These are phyloP conservation scores for Lasioglossum zephyrum DNA, from an alignment of 2,888 invertebrate species.

Conservation along the genomic window DNA sequence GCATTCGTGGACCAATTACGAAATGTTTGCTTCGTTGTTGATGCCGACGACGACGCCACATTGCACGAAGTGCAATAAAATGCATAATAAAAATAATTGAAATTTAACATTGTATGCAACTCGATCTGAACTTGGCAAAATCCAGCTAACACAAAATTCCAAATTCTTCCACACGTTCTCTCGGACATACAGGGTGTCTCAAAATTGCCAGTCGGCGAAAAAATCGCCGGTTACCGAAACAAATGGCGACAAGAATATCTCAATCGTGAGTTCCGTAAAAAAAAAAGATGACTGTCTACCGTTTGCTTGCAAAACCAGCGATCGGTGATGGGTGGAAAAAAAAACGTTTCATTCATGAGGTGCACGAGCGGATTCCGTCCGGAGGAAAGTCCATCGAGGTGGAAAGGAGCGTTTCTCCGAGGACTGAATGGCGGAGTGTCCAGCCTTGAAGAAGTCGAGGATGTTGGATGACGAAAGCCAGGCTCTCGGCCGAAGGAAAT, in stretches of 20 bases:
- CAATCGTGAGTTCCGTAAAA: neutral
- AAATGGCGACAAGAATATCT: neutral
- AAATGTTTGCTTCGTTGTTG: neutral
- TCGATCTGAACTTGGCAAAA: too few species aligned
- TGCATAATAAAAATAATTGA: neutral
- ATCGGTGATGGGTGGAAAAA: neutral
- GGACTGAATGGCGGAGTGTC: conserved; percentile 14
- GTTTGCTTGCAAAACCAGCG: neutral
- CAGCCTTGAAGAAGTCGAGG: conserved; percentile 36
- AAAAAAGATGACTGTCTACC: neutral
- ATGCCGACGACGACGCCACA: neutral
- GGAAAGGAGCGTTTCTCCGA: conserved; percentile 1
- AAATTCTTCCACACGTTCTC: neutral
- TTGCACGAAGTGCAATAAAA: neutral
- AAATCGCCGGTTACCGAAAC: neutral
- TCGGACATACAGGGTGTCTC: neutral
- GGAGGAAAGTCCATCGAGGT: conserved; percentile 12
- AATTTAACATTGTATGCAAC: neutral
- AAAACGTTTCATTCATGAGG: neutral
- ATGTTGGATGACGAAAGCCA: conserved; percentile 41
- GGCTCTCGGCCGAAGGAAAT: conserved; percentile 43
- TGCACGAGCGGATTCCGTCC: conserved; percentile 1
- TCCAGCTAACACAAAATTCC: neutral
- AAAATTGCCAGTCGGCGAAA: neutral
- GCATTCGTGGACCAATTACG: neutral